Base-by-base conservation (phyloP, 2,797 vertebrate genomes). In the Squalus acanthias region DNA sequence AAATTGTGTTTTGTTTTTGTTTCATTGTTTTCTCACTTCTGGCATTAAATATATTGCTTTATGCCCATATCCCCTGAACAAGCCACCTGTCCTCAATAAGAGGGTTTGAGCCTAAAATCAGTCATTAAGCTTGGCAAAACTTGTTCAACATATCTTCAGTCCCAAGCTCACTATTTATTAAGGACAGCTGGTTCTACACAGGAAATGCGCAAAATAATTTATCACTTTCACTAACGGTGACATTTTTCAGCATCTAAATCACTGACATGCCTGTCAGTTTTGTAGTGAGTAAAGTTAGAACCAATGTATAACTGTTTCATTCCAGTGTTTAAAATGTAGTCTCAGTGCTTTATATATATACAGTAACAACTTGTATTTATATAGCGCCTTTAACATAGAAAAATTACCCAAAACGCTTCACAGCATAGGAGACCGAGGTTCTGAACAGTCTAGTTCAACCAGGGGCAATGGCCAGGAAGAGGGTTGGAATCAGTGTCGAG, bases 71-170 rank as follows among this genome's bases (percentile, higher is more conserved):
- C 26, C 89, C 33, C 3, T 92, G 57, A 65, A 92, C 26, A 60
- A 65, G 29, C 89, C 57, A 65, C 29, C 29, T n/a, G 89, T 20
- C 65, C 89, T 92, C 60, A 60, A 39, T 13, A 92, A 92, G 89
- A 60, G 26, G 29, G 89, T n/a, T 91, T 63, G 29, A 65, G 63
- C 24, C 57, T 92, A 33, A 33, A 9, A n/a, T 92, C 89, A 33
- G 33, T 39, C 89, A 63, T 20, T 92, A n/a, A 92, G 17, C 89
- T 65, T 92, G 60, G 89, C 89, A 92, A 92, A n/a, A 26, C 29
- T 92, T 33, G 29, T 92, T 92, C 89, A 15, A n/a, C 29, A 65
- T 65, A 92, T 92, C 89, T 92, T 91, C 88, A 91, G 57, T 91
- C 60, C 57, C 89, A 63, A 92, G 33, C 13, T n/a, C 82, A 6